These are phyloP conservation scores for Philypnodon macrostomus DNA, from an alignment of 2,797 vertebrate genomes.

Conservation along the genomic window DNA sequence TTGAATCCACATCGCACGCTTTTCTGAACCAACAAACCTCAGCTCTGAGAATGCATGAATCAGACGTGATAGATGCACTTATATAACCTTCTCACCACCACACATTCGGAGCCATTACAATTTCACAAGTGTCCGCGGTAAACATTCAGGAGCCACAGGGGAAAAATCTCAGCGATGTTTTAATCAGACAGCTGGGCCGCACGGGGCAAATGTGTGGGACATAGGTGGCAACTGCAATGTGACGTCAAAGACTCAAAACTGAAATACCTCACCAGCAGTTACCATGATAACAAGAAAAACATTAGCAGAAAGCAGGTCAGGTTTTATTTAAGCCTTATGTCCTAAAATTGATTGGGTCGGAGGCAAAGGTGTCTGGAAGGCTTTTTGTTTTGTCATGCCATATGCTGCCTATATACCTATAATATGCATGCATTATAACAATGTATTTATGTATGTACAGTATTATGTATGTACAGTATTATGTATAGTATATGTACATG, in stretches of 20 bases:
- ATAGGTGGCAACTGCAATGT: constrained; percentile 21
- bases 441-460: too few relatives aligned
- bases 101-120: constrained; percentile 59
- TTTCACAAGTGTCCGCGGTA: constrained; percentile 52
- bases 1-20: constrained; percentile 40
- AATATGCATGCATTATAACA: too few relatives aligned
- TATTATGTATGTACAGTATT: too few relatives aligned
- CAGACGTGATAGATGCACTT: constrained; percentile 57
- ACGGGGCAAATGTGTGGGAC: constrained; percentile 3
- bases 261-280: neutral
- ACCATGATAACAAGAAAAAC: too few relatives aligned
- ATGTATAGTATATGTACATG: too few relatives aligned
- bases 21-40: constrained; percentile 45
- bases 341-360: too few relatives aligned
- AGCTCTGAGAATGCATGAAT: constrained; percentile 65
- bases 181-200: constrained; percentile 17
- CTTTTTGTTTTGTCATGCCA: too few relatives aligned
- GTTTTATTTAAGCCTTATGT: too few relatives aligned
- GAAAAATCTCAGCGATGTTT: constrained; percentile 33
- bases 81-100: constrained; percentile 57
- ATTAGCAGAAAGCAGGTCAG: too few relatives aligned
- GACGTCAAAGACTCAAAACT: constrained; percentile 13
- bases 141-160: constrained; percentile 38
- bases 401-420: too few relatives aligned
- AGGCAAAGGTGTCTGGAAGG: too few relatives aligned